Conservation (phyloP, 2,113 vertebrate species). For the Dendrocopos noguchii region DNA sequence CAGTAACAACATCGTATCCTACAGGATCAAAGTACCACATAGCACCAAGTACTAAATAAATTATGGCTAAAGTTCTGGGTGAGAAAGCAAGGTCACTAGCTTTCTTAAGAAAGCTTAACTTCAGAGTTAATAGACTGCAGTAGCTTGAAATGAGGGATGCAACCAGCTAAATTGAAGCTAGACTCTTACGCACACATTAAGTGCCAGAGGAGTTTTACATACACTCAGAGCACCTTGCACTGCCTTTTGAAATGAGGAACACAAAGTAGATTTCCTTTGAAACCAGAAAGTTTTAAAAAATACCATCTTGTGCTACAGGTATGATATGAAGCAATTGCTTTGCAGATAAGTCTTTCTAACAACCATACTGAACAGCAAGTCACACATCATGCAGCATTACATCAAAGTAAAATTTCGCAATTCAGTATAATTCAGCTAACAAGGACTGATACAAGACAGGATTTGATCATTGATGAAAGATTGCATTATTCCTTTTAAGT, state of each 20-base stretch:
- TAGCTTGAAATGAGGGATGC: constrained; percentile 27
- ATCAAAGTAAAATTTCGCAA: constrained; percentile 6
- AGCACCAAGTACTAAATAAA: constrained; percentile 16
- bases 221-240: background rate
- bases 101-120: constrained; percentile 6
- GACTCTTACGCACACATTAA: background rate
- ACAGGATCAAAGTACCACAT: constrained; percentile 9
- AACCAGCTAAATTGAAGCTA: background rate
- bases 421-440: background rate
- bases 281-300: background rate
- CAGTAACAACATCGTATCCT: background rate
- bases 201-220: background rate
- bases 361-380: background rate
- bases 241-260: constrained; percentile 23
- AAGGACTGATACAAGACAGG: background rate
- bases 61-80: background rate
- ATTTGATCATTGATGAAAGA: background rate
- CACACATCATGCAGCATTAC: background rate
- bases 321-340: background rate
- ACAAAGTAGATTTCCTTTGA: constrained; percentile 1
- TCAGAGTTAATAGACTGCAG: constrained; percentile 36
- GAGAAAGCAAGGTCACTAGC: background rate
- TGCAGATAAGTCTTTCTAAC: background rate
- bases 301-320: background rate
- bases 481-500: background rate